Evolutionary conservation across 2,888 invertebrate genomes (phyloP), one percentile per base, ranked within the genome.

Genomic region (Heliconius hortense): DNA sequence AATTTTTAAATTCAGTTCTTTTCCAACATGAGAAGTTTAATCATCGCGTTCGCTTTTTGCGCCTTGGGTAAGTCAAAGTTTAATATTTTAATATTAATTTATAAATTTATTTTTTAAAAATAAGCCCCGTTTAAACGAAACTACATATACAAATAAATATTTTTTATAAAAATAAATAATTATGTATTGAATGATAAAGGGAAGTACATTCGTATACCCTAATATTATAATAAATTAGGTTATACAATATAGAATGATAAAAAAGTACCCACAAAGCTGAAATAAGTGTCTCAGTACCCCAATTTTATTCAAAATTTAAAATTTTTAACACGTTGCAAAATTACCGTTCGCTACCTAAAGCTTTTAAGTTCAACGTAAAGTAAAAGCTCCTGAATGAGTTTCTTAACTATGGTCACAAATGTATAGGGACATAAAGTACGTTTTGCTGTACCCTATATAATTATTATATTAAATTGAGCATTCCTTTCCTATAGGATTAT

Each of bases 11-110:
- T 80, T 80, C 78, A 81, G 78, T 82, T 83, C 79, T 31, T 74
- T 79, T 79, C 81, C 81, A 88, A 86, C 82, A 93, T 93, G 93
- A 90, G 88, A 82, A 89, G 86, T 84, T 87, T 90, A 83, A 79
- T 92, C 73, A 79, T 88, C 78, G 81, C 87, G 78, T 82, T 91
- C 76, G 88, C 89, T 75, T 81, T 84, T 80, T 87, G 85, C 82
- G 90, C 86, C 81, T 82, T 90, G 72, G 93, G 93, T 93, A 82
- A 91, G 93, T 92, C 62, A 56, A 56, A n/a, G 3, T 48, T 63
- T 68, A 4, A 48, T 62, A 15, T 18, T 39, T 67, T 77, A 39
- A 62, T 21, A 35, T 48, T 48, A 24, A 15, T 15, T 26, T 11
- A 70, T 60, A 60, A 72, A 13, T 24, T 60, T 53, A n/a, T 15